Percentiles rank a stretch among this genome's conserved stretches.
These are phyloP conservation scores for Coreoperca whiteheadi DNA, from an alignment of 2,113 vertebrate species.

Conservation along the genomic window DNA sequence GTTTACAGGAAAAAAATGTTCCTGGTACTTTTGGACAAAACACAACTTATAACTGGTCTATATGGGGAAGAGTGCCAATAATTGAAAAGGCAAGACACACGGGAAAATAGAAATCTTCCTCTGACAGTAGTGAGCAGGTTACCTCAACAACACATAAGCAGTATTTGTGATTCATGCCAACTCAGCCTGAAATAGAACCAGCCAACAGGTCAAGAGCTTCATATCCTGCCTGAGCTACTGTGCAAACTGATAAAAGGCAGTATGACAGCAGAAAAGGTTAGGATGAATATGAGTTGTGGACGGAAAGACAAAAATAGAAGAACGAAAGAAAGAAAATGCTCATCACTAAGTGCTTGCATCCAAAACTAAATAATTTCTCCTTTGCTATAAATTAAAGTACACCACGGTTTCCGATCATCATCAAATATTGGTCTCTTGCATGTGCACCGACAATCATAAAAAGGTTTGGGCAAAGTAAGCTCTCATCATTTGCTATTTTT, in stretches of 20 bases:
- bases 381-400: background rate
- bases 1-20: too few relatives aligned
- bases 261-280: conserved; percentile 50
- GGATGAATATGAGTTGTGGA: conserved; percentile 14
- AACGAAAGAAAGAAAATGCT: conserved; percentile 34
- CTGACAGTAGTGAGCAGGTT: conserved; percentile 35
- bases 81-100: background rate
- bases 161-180: conserved; percentile 69
- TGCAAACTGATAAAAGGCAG: conserved; percentile 64
- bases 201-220: conserved; percentile 69
- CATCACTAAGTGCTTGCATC: conserved; percentile 35
- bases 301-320: conserved; percentile 59
- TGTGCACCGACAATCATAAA: conserved; percentile 5
- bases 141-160: conserved; percentile 53
- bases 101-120: conserved; percentile 17
- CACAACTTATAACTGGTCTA: background rate
- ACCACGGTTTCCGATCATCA: conserved; percentile 9
- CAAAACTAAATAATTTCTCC: conserved; percentile 17
- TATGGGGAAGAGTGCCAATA: background rate
- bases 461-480: conserved; percentile 12
- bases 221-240: conserved; percentile 62
- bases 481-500: conserved; percentile 35
- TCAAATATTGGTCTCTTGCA: background rate
- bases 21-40: too few relatives aligned
- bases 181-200: conserved; percentile 71